Evolutionary conservation across 2,888 invertebrate species (phyloP), one percentile per base, ranked within the genome.

Genomic region (Taenaris catops): DNA sequence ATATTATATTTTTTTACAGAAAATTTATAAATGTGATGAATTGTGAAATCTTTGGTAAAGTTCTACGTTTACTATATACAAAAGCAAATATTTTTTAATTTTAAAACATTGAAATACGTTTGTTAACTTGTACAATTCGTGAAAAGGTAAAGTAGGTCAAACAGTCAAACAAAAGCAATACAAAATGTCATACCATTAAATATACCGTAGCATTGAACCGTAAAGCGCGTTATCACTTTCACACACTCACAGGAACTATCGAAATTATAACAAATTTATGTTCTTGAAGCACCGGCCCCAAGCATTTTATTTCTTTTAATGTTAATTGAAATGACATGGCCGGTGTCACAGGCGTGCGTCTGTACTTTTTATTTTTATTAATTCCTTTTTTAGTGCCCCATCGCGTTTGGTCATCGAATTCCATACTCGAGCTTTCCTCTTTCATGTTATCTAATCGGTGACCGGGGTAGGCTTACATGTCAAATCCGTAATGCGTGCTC

Each of bases 251-350:
- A 52, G 55, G 52, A 46, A 46, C 47, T 46, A 55, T 44, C 44
- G 47, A 59, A 63, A 65, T 66, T 58, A 63, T 61, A 64, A 60
- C 53, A 49, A 66, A 69, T 65, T 68, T 64, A 67, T 66, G 66
- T 63, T 53, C 44, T 45, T 46, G 44, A 44, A 40, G 44, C 47
- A 34, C 36, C 41, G 40, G 47, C 41, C 41, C 50, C 37, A 48
- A 60, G 60, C 53, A 65, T 70, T 73, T 70, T 74, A 75, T 74
- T 61, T 65, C 61, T 58, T 53, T 57, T 58, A 68, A 76, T 69
- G 71, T 73, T 83, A 83, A 84, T 84, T 83, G 78, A 84, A 81
- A 73, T 71, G 70, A 83, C 71, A 67, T 61, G 63, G 58, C 44
- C 63, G 57, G 65, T 69, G 69, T 71, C 66, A 58, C 63, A 60